Evolutionary conservation across 2,888 invertebrate genomes (phyloP).

Genomic region (Dioctria linearis): DNA sequence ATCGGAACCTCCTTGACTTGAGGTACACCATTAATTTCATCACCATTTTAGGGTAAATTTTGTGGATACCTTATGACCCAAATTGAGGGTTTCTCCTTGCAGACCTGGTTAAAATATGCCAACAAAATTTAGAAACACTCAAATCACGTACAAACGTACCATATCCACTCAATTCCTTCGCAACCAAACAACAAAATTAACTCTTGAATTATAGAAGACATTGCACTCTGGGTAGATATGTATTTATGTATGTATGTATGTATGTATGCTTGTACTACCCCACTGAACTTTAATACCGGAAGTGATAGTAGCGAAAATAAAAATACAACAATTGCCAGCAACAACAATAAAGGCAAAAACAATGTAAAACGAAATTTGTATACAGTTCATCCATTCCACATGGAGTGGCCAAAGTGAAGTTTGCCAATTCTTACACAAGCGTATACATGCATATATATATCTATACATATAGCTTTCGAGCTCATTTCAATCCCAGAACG

Average conservation of each 20-base stretch:
- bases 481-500: slow-evolving; percentile 4
- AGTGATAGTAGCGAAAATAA: slow-evolving; percentile 17
- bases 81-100: too few relatives aligned
- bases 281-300: slow-evolving; percentile 34
- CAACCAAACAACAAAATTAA: slow-evolving; percentile 31
- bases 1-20: too few relatives aligned
- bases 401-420: background rate
- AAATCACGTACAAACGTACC: too few relatives aligned
- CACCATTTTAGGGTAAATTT: too few relatives aligned
- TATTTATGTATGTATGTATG: too few relatives aligned
- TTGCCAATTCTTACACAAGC: background rate
- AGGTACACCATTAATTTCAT: too few relatives aligned
- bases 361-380: slow-evolving; percentile 13
- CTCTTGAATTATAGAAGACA: slow-evolving; percentile 42
- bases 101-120: too few relatives aligned
- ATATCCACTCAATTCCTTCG: background rate
- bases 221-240: background rate
- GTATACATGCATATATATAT: too few relatives aligned
- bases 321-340: background rate
- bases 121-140: too few relatives aligned
- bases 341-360: background rate
- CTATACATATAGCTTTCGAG: background rate
- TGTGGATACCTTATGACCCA: too few relatives aligned
- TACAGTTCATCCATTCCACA: background rate
- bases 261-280: background rate